Evolutionary conservation across 2,797 vertebrate species (phyloP), one percentile per base, ranked within the genome.

Genomic region (Sebastes umbrosus): DNA sequence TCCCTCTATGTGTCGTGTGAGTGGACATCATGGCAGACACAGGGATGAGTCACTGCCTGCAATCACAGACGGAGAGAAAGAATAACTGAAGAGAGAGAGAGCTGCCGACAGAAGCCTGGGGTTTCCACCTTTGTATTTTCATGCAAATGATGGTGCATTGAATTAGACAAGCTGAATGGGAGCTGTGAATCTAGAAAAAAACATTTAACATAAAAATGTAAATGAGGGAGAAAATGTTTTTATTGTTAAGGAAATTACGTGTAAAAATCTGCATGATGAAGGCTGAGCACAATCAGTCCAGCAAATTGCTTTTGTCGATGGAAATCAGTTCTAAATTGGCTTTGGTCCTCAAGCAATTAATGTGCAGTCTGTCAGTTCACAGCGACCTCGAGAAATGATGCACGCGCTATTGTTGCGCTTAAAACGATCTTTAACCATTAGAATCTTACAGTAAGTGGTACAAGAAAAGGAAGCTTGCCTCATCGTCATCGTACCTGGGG

Each of bases 1-100:
- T 67, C 59, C 4, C 76, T 55, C 75, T 69, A 25, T 70, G 68
- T 29, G 72, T 75, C 32, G 50, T 43, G 67, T 60, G 73, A 84
- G 72, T 39, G 75, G 57, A 67, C 64, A 70, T 83, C 68, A 78
- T 46, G 60, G 73, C 71, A 25, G 84, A 84, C 63, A 65, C 85
- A 62, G 27, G 6, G 74, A 86, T 91, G 84, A 90, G 77, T 92
- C 90, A 91, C 73, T n/a, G 73, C 66, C 83, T 85, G 80, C 71
- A 72, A 66, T 84, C 32, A 77, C 70, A 83, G 55, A 58, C 14
- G 52, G 55, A 58, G 39, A 74, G 69, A 65, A 29, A 80, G 69
- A 46, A 64, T 24, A 59, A 73, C 11, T 29, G 67, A 36, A 50
- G 64, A 74, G 27, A 76, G 27, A 76, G 27, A 55, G 70, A 64